Base-by-base conservation (phyloP, 2,888 invertebrate species). In the Pomacea canaliculata region DNA sequence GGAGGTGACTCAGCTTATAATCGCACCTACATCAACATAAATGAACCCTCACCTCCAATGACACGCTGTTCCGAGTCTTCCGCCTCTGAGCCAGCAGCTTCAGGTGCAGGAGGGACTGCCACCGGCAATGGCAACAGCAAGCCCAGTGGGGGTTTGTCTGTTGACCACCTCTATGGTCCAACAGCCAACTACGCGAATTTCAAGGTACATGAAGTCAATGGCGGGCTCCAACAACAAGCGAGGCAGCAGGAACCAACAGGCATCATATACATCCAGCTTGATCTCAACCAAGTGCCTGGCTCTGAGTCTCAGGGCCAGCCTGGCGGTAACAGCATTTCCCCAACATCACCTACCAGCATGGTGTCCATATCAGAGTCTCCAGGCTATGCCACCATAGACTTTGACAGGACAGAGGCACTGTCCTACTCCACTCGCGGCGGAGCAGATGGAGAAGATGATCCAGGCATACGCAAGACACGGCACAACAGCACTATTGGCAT, bases 321-420 rank as follows among this genome's bases (percentile, higher is more conserved):
- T 9, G 66, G 46, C 12, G 70, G 70, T n/a, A 73, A 71, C 70
- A 59, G 59, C 70, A 76, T 49, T 37, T 81, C 84, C 10, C 84
- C 87, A 0, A 83, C 85, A 16, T 85, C 87, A 12, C 85, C 88
- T 0, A 82, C 83, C 12, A 85, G 86, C 62, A 83, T 83, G 67
- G 72, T 80, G 8, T 83, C 84, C 5, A 71, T 80, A 9, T 83
- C 84, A 2, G 89, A 88, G 76, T 88, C 89, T 4, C 88, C 87
- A 1, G 95, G 95, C 71, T 97, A 97, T 89, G 96, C 96, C 13
- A 95, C 95, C 1, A 98, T 98, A 84, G 98, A 98, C 92, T 97
- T 98, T 91, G 95, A 97, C 86, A 96, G 96, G 92, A 98, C 98
- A 0, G 95, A 95, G 74, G 97, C 97, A 46, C 92, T 98, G 51